Evolutionary conservation across 2,797 vertebrate genomes (phyloP), one percentile per base, ranked within the genome.

Genomic region (Thalassophryne amazonica): DNA sequence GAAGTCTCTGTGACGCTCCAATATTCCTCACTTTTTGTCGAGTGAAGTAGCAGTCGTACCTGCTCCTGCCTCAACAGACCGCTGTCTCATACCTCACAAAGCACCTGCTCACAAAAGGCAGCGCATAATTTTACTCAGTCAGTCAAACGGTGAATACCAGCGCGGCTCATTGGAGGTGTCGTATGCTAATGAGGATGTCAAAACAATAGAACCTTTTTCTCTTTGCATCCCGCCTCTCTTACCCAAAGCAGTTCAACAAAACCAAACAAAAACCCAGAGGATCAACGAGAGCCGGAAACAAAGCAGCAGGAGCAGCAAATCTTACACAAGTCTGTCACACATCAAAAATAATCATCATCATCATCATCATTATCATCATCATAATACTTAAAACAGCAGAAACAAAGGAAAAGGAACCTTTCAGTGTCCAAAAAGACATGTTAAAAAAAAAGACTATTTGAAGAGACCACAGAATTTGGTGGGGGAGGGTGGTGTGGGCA

Each of bases 271-370:
- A 29, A 41, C 37, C 61, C 52, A 67, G 57, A 72, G 61, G 63
- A 76, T 76, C 59, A 68, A 62, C 73, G 63, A 72, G 75, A 78
- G 68, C 73, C 75, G 63, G 78, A 84, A 84, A 81, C 46, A 76
- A 80, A 84, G 70, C 62, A 69, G 72, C 69, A 65, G 65, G 45
- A 65, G 62, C 36, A 19, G 56, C 65, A 40, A 18, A 21, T 65
- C 70, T 59, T 34, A 61, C 67, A 67, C 60, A 64, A 42, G 54
- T 61, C 40, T 60, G 37, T 19, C 20, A 69, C 29, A 75, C 37
- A 28, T 83, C 52, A 43, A 7, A 69, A 71, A 48, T 41, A 41
- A 69, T 32, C 22, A 57, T 23, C 45, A 14, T 33, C 49, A 39
- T 39, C n/a, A n/a, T n/a, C n/a, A n/a, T n/a, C n/a, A n/a, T n/a